These are phyloP conservation scores for Cavia aperea DNA, from an alignment of 2,113 vertebrate genomes.

Conservation along the genomic window DNA sequence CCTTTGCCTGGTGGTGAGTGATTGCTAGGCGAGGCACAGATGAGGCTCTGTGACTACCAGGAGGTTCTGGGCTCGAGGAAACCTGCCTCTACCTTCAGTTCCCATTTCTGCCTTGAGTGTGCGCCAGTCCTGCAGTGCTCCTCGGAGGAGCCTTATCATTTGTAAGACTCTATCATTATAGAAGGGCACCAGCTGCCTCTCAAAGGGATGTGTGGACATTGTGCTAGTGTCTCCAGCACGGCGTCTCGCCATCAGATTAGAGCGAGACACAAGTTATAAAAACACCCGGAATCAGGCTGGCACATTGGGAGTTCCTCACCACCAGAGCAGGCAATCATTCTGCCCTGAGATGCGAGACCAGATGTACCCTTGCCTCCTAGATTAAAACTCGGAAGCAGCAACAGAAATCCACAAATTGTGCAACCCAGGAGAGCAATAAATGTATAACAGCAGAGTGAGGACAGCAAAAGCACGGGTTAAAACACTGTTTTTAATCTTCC, in stretches of 20 bases:
- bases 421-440: neutral
- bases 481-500: neutral
- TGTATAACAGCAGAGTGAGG: neutral
- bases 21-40: neutral
- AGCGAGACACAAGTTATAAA: neutral
- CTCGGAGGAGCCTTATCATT: neutral
- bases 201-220: fast-evolving
- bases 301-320: neutral
- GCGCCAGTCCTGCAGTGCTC: neutral
- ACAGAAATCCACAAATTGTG: neutral
- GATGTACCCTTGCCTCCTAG: neutral
- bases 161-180: neutral
- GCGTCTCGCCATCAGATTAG: neutral
- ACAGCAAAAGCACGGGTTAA: neutral
- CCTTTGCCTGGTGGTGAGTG: neutral
- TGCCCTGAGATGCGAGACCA: neutral
- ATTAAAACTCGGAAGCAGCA: neutral
- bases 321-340: neutral
- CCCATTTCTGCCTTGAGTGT: neutral
- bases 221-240: neutral
- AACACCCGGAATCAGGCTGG: neutral
- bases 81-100: neutral
- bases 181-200: neutral
- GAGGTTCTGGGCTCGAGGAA: neutral
- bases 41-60: neutral